Conservation (phyloP, 2,797 vertebrate species). For the Heliangelus exortis region DNA sequence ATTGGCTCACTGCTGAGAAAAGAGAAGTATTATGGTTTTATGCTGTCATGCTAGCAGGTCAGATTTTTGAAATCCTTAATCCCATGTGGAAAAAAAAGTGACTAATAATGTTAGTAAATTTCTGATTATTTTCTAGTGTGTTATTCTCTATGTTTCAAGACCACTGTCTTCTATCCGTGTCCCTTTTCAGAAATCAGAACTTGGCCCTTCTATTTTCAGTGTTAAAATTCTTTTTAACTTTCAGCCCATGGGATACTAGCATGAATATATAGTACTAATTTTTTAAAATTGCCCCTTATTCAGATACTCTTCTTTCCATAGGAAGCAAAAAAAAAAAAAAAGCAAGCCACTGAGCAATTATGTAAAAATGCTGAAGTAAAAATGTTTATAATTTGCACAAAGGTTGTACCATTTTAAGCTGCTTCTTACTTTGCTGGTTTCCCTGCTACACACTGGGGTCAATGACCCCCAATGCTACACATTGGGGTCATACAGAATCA, state of each 20-base stretch:
- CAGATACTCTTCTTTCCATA: neutral
- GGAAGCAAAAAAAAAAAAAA: neutral
- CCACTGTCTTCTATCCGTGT: neutral
- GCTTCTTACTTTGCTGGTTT: neutral
- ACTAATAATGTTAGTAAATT: neutral
- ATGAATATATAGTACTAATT: neutral
- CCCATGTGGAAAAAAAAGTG: neutral
- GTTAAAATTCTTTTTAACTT: neutral
- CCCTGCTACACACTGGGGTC: neutral
- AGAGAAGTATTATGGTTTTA: neutral
- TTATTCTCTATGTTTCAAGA: neutral
- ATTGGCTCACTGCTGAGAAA: neutral
- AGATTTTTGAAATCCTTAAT: neutral
- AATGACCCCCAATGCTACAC: too few relatives aligned
- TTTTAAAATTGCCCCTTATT: neutral
- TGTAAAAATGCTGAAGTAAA: neutral
- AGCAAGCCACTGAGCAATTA: neutral
- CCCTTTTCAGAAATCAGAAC: neutral
- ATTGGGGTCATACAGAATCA: neutral
- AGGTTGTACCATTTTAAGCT: neutral
- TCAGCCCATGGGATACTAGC: neutral
- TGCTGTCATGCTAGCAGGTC: neutral
- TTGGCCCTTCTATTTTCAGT: neutral
- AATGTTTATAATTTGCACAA: neutral
- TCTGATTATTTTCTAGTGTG: neutral